Evolutionary conservation across 2,797 vertebrate species (phyloP).

Genomic region (Propithecus deckenii): DNA sequence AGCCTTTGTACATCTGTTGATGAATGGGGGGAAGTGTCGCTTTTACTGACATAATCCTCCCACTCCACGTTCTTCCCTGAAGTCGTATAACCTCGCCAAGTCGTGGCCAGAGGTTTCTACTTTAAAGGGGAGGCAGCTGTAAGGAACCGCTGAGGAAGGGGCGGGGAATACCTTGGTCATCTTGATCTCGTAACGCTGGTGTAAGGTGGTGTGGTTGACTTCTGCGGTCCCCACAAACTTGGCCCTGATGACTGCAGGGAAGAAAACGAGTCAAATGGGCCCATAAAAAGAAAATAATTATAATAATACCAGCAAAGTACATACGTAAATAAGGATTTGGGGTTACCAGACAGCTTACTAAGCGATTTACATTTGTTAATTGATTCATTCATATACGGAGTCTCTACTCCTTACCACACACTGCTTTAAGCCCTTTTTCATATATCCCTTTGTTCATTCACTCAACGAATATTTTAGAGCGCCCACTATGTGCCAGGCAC

Average conservation of each 20-base stretch:
- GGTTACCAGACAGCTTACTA: background rate
- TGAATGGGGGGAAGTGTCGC: constrained; percentile 11
- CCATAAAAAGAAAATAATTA: constrained; percentile 18
- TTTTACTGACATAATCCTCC: constrained; percentile 56
- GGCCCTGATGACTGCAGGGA: constrained; percentile 78
- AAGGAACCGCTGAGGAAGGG: constrained; percentile 1
- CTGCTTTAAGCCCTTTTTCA: constrained; percentile 24
- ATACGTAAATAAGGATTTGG: background rate
- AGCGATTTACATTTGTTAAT: background rate
- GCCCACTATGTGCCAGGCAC: background rate
- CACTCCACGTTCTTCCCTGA: constrained; percentile 41
- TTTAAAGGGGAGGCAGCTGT: constrained; percentile 10
- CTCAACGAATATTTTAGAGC: constrained; percentile 27
- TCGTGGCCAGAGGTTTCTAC: background rate
- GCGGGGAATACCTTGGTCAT: constrained; percentile 79
- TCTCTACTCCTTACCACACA: background rate
- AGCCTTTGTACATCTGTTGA: constrained; percentile 77
- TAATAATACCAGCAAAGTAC: background rate
- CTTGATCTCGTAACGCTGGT: constrained; percentile 79
- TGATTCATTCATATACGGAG: background rate
- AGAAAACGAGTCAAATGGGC: constrained; percentile 16
- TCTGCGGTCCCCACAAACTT: constrained; percentile 73
- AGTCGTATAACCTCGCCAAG: background rate
- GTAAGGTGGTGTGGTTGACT: constrained; percentile 54
- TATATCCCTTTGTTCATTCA: constrained; percentile 37